Conservation (phyloP, 2,797 vertebrate genomes). For the Enteromius paludinosus region DNA sequence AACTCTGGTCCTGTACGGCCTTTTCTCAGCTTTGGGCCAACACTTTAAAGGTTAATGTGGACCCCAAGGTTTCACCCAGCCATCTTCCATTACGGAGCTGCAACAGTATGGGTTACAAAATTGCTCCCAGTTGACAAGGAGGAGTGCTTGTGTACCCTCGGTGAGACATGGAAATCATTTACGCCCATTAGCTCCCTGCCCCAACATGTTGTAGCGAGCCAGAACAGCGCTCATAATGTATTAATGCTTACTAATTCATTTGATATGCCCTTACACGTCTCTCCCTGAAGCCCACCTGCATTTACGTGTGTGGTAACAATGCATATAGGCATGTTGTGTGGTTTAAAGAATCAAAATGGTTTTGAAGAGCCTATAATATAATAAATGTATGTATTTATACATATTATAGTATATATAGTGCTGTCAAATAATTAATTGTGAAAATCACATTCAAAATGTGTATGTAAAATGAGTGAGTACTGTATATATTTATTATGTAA, state of each 20-base stretch:
- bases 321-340: constrained; percentile 44
- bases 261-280: constrained; percentile 56
- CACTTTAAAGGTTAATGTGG: constrained; percentile 66
- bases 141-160: constrained; percentile 76
- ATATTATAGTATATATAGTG: not conserved
- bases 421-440: too few species aligned
- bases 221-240: constrained; percentile 69
- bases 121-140: constrained; percentile 66
- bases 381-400: not conserved
- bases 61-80: constrained; percentile 56
- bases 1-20: constrained; percentile 31
- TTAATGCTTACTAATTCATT: constrained; percentile 70
- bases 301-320: constrained; percentile 54
- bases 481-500: too few species aligned
- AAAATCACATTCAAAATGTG: too few species aligned
- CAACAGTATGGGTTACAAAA: constrained; percentile 66
- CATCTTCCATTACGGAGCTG: constrained; percentile 65
- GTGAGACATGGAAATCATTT: constrained; percentile 84
- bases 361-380: not conserved
- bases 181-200: constrained; percentile 75
- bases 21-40: constrained; percentile 45
- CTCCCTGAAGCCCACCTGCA: constrained; percentile 60
- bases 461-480: too few species aligned
- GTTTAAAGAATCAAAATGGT: constrained; percentile 20
- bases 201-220: constrained; percentile 66